These are phyloP conservation scores for Planiliza haematocheilus DNA, from an alignment of 2,113 vertebrate genomes.

Conservation along the genomic window DNA sequence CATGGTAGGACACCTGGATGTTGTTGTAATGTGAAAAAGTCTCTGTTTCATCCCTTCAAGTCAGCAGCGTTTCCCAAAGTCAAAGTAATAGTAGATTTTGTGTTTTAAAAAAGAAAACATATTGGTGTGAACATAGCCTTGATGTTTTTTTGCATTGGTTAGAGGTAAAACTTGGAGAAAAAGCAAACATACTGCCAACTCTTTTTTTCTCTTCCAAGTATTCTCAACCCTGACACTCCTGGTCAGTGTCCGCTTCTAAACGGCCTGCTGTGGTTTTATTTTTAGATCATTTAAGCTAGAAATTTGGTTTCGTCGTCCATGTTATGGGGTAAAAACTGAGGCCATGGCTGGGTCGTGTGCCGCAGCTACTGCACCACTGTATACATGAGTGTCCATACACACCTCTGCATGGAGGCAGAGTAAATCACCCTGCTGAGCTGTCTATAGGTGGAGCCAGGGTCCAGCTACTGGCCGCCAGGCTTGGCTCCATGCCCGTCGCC, in stretches of 20 bases:
- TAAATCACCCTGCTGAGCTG: slow-evolving; percentile 59
- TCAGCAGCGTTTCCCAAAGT: too few species aligned
- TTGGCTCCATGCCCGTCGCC: slow-evolving; percentile 67
- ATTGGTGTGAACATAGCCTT: too few species aligned
- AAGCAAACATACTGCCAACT: too few species aligned
- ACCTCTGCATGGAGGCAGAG: slow-evolving; percentile 44
- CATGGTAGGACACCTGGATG: too few species aligned
- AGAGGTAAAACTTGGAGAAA: too few species aligned
- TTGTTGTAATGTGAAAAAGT: too few species aligned
- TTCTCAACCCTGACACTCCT: background rate
- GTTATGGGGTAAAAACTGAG: slow-evolving; percentile 18
- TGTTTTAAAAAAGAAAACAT: too few species aligned
- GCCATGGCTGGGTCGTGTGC: background rate
- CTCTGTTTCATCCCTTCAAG: too few species aligned
- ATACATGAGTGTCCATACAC: slow-evolving; percentile 33
- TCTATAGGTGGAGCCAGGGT: slow-evolving; percentile 69
- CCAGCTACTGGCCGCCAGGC: slow-evolving; percentile 52
- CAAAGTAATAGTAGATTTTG: too few species aligned
- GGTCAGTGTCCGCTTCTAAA: background rate
- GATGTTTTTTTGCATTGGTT: too few species aligned
- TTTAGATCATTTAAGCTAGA: too few species aligned
- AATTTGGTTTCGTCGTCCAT: background rate
- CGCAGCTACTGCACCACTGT: background rate
- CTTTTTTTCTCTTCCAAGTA: too few species aligned
- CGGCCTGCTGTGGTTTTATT: background rate